phyloP scores from a whole-genome alignment of 1,140 invertebrate genomes.

The Tetranychus urticae region DNA sequence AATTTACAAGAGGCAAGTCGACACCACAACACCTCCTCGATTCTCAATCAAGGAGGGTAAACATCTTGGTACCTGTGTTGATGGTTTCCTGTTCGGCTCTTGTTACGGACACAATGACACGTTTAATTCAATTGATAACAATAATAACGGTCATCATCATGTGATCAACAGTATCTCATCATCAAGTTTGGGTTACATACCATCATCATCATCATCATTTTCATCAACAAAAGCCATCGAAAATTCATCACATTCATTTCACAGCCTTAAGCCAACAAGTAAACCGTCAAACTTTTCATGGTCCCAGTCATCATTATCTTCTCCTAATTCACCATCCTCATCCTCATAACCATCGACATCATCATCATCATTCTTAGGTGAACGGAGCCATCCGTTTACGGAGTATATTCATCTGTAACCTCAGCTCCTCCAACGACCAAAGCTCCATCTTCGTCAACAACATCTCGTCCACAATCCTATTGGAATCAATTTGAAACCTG shows the following conservation, averaged over 20 bases:
- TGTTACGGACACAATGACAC: conserved; percentile 53
- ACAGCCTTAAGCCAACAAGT: neutral
- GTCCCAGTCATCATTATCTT: neutral
- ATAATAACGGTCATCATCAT: neutral
- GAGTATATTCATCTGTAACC: neutral
- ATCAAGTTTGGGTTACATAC: neutral
- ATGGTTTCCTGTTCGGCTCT: conserved; percentile 80
- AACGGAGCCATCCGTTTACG: neutral
- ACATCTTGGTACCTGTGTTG: conserved; percentile 73
- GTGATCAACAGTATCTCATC: neutral
- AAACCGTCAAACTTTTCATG: neutral
- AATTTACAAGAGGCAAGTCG: too few species aligned
- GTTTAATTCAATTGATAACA: conserved; percentile 2
- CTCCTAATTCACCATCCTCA: neutral
- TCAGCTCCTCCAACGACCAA: neutral
- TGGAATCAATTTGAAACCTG: neutral
- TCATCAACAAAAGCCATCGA: neutral
- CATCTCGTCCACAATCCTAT: neutral
- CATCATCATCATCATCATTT: neutral
- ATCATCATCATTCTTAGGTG: too few species aligned
- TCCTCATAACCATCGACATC: too few species aligned
- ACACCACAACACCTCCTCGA: too few species aligned
- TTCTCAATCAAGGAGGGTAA: too few species aligned
- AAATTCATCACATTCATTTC: neutral
- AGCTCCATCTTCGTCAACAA: neutral